Percentiles rank a stretch among this genome's conserved stretches.
Conservation (phyloP, 2,888 invertebrate species). For the Zhuqinia jingwanae region DNA sequence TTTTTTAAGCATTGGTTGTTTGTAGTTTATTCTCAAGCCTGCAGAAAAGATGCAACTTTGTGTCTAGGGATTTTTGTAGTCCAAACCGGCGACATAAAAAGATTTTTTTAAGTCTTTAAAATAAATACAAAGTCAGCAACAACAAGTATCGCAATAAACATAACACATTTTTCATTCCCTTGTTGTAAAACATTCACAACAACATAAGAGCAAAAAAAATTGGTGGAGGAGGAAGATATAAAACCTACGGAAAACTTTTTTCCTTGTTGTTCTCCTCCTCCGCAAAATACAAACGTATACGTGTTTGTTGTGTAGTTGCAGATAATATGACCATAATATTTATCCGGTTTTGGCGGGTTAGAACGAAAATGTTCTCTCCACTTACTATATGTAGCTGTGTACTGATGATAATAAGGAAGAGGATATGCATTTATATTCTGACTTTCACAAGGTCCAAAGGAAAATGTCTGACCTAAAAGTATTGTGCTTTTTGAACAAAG, state of each 20-base stretch:
- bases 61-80: not conserved
- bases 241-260: not conserved
- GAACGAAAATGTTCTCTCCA: too few relatives aligned
- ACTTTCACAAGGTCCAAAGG: not conserved
- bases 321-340: too few relatives aligned
- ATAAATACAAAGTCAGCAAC: conserved; percentile 17
- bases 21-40: conserved; percentile 10
- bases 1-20: not conserved
- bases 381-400: not conserved
- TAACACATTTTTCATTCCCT: conserved; percentile 38
- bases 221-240: not conserved
- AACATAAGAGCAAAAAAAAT: not conserved
- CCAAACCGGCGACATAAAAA: not conserved
- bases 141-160: conserved; percentile 28
- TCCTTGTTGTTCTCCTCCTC: not conserved
- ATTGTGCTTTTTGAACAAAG: not conserved
- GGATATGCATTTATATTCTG: not conserved
- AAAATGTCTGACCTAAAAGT: not conserved
- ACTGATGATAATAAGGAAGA: not conserved
- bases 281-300: not conserved
- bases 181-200: not conserved
- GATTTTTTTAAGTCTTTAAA: conserved; percentile 10
- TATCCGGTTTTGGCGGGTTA: too few relatives aligned
- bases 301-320: too few relatives aligned
- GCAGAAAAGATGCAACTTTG: conserved; percentile 6